Evolutionary conservation across 2,113 vertebrate genomes (phyloP).

Genomic region (Sclerurus mexicanus): DNA sequence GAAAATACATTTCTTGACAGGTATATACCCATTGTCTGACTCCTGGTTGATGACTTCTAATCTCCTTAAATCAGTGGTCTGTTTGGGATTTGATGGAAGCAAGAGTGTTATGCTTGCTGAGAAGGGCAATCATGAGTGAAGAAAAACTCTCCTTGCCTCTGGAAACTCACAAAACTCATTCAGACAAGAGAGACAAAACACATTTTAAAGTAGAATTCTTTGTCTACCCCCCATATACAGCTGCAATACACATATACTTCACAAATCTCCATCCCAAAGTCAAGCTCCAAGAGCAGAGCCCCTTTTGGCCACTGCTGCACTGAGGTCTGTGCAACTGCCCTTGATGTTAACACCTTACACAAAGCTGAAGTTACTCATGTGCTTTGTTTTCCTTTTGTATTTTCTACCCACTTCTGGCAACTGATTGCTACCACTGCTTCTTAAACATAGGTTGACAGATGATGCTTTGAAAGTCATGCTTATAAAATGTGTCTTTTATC

Average conservation of each 20-base stretch:
- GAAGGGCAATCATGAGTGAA: not conserved
- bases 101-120: not conserved
- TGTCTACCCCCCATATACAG: not conserved
- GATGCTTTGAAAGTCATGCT: not conserved
- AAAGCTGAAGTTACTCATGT: not conserved
- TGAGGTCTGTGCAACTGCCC: not conserved
- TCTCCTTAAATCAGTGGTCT: not conserved
- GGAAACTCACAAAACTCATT: not conserved
- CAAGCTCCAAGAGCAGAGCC: not conserved
- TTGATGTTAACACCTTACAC: not conserved
- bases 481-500: not conserved
- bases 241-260: not conserved
- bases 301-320: not conserved
- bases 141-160: not conserved
- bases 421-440: not conserved
- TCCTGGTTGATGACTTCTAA: not conserved
- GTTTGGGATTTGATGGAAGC: not conserved
- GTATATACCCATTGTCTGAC: not conserved
- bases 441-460: not conserved
- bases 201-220: not conserved
- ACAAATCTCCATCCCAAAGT: not conserved
- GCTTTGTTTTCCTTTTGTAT: not conserved
- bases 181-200: not conserved
- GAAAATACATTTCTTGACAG: not conserved
- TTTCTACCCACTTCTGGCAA: not conserved